Evolutionary conservation across 30 jellyfish, hydroid and myxozoan species (phyloP), one percentile per base, ranked within the genome.

Genomic region (Catostylus mosaicus): DNA sequence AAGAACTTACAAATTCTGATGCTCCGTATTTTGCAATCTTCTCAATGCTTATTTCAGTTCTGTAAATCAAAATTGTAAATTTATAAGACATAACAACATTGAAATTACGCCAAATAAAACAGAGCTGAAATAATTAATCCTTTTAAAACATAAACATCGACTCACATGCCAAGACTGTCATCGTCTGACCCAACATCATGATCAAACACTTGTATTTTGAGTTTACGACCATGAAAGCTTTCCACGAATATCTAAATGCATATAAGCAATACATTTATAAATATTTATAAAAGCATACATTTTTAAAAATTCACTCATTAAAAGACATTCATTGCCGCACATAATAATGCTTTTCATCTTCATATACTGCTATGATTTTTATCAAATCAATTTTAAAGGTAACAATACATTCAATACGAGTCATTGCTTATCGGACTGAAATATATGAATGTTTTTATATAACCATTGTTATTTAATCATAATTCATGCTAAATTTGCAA

Each of bases 101-200:
- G 14, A 7, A 40, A 40, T 40, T 40, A 40, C 14, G 7, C 14
- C 54, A 5, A 40, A 40, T 40, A 40, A 5, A 40, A 40, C 7
- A 40, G 11, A 5, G 7, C 54, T 48, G 27, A 16, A 48, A 48
- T 2, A 2, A 3, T 9, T 2, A 23, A 48, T 16, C 20, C 63
- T 48, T 2, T 2, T 2, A 48, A 48, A 48, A 16, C 23, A 16
- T 9, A 2, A 48, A 48, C 14, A 48, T 19, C 45, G 0, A 30
- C 96, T 38, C 51, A 94, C 99, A 73, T 67, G 65, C 99, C 99
- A 27, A 94, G 75, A 24, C 78, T 63, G 40, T 94, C 99, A 57
- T 94, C 99, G 26, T 46, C 20, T 19, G 90, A 70, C 26, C 97
- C 92, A 57, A 82, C 77, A 64, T 94, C 99, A 1, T 71, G 67